Base-by-base conservation (phyloP, 1,140 invertebrate genomes). In the Phymastichus coffea region DNA sequence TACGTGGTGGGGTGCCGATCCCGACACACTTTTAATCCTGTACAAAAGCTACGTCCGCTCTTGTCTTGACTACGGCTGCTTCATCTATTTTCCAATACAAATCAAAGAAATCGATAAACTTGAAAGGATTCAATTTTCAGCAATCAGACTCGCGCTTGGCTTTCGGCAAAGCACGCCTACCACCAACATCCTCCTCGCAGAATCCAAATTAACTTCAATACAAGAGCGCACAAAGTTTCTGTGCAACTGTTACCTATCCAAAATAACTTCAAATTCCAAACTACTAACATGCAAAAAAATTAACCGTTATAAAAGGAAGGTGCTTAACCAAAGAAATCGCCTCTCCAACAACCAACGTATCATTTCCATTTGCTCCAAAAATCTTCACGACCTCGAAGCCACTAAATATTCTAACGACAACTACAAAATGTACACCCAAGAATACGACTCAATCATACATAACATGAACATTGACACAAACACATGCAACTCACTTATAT, bases 1-100 rank as follows among this genome's bases (percentile, higher is more conserved):
- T n/a, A n/a, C n/a, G n/a, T n/a, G n/a, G 56, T 57, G 53, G 55
- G 55, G 44, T n/a, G 14, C 33, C 14, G 1, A 46, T 20, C 33
- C 44, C 3, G 10, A 19, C 12, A 49, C 25, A 1, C 22, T 48
- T 9, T 3, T 47, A 6, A 15, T 17, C 4, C 12, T 47, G 3
- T 51, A 37, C 9, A 51, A 51, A 38, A 51, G 48, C 14, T 38
- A 8, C 14, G 23, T 41, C n/a, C n/a, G n/a, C n/a, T n/a, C n/a
- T n/a, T n/a, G n/a, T n/a, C n/a, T n/a, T n/a, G n/a, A n/a, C n/a
- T 49, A 49, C n/a, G 35, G 23, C 7, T 22, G 35, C 22, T 57
- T 37, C 20, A n/a, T 57, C 1, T 57, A 40, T 20, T 49, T 25
- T 30, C 55, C 55, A 2, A 26, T 8, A 3, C 4, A 33, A 3